phyloP scores from a whole-genome alignment of 2,797 vertebrate genomes.

The Anas georgica region DNA sequence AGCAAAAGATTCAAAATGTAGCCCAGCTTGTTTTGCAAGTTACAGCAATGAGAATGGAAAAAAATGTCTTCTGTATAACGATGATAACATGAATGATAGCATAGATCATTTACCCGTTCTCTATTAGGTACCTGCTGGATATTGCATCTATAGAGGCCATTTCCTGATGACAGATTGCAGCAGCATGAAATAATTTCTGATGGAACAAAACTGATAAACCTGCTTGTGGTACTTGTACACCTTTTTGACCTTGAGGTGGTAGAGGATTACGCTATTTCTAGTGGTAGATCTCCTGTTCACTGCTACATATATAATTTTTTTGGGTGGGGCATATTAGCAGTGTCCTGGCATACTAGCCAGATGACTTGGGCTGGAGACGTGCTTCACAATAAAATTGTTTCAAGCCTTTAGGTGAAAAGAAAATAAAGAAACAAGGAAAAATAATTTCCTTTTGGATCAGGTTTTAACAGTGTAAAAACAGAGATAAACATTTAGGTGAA shows the following conservation, averaged over 20 bases:
- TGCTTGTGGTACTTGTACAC: not conserved
- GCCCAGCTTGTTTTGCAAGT: not conserved
- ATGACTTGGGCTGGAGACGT: not conserved
- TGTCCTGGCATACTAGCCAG: not conserved
- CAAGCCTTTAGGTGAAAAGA: not conserved
- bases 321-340: not conserved
- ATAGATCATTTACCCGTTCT: not conserved
- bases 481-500: not conserved
- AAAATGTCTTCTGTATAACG: not conserved
- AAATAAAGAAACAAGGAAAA: not conserved
- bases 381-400: not conserved
- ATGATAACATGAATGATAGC: not conserved
- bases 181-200: not conserved
- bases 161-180: not conserved
- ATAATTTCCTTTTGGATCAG: not conserved
- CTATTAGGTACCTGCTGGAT: not conserved
- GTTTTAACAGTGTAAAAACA: not conserved
- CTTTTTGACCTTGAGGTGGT: not conserved
- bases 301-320: not conserved
- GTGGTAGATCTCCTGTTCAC: not conserved
- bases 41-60: not conserved
- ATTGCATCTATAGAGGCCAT: not conserved
- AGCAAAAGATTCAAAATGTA: slow-evolving; percentile 14
- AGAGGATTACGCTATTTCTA: not conserved
- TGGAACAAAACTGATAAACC: not conserved